Base-by-base conservation (phyloP, 2,888 invertebrate species). In the Hydraecia micacea region DNA sequence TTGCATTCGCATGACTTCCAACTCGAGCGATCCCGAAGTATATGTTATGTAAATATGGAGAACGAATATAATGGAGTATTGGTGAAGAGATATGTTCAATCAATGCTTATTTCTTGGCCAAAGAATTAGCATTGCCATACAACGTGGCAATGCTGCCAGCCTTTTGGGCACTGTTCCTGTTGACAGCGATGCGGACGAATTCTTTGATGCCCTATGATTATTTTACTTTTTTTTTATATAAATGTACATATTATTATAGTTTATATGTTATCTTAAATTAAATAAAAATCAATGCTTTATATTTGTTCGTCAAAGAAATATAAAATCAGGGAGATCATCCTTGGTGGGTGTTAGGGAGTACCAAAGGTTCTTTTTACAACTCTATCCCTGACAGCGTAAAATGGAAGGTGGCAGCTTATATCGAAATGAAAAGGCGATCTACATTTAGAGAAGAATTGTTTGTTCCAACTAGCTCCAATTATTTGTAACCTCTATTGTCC, bases 1-100 rank as follows among this genome's bases (percentile, higher is more conserved):
- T 73, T 84, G 52, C 42, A 79, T 69, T 79, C 49, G 32, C 9
- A 42, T 78, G 28, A 52, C 39, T 72, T 62, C 52, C 65, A 85
- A 46, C 15, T 63, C 49, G 25, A 72, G 28, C 25, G 65, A 70
- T 66, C 21, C 13, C 6, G 32, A 75, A 58, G n/a, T n/a, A 1
- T 82, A 42, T 65, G 36, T 36, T 66, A 76, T 49, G 15, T 36
- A 49, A 49, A 80, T 72, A 9, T 36, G 18, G 28, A n/a, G 1
- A 36, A 21, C 25, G 8, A 62, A 28, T 70, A 21, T 28, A 28
- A 21, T 18, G 32, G 1, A 55, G 18, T 25, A 69, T 18, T 36
- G 25, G 9, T 52, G 28, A 32, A 21, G 39, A 32, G 8, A 32
- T 62, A 75, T 63, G 18, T 32, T 8, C 9, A 52, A 25, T 73